Base-by-base conservation (phyloP, 2,888 invertebrate species). In the Tiliacea citrago region DNA sequence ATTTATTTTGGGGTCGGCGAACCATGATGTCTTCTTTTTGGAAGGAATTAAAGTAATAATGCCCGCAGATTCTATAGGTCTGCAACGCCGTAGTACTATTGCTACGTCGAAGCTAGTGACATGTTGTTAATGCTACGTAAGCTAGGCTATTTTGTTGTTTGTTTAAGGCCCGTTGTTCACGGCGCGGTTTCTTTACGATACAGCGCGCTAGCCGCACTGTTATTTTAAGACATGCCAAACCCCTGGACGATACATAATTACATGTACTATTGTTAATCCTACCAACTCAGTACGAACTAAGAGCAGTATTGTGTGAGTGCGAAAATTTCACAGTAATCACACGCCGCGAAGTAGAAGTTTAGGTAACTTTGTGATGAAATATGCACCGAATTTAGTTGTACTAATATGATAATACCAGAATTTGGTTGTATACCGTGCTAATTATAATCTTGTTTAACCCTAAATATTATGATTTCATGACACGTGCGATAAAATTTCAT, bases 241-340 rank as follows among this genome's bases (percentile, higher is more conserved):
- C 35, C 7, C 35, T 7, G 7, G 7, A 58, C 21, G 58, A 10
- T 39, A 5, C 39, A 39, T 35, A 35, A 2, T 47, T 53, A 16
- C 18, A n/a, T 75, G 45, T 45, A 4, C 16, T 18, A 49, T 39
- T 24, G 45, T n/a, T 72, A 67, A 55, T 35, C 24, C 35, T 9
- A 13, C 24, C 21, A 13, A 8, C 51, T 73, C n/a, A 18, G 45
- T 39, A 47, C 24, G 7, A 35, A 42, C 63, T 47, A 47, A 24
- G 35, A 29, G 53, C 35, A 29, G 55, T 29, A 51, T 42, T 35
- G 35, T 66, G 65, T 6, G 60, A 18, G 61, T 45, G 81, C 12
- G 47, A 75, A 78, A 49, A 61, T 78, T 78, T 75, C 49, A n/a
- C 53, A 24, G 73, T 61, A 73, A 76, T 79, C 75, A 79, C 75